phyloP scores from a whole-genome alignment of 2,113 vertebrate species.

The Equus quagga region DNA sequence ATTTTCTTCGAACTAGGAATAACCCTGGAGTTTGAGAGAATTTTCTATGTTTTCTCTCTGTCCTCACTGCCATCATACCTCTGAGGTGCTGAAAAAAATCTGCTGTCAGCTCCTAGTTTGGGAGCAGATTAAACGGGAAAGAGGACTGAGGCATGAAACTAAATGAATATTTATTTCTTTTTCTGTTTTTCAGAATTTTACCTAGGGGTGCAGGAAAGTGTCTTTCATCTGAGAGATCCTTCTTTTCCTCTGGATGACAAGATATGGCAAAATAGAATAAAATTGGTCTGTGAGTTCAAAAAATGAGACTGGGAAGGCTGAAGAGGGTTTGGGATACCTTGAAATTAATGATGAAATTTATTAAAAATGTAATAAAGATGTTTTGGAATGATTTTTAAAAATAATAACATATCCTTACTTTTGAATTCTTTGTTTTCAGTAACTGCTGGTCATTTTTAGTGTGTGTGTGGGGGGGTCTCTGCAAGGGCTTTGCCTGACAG shows the following conservation, averaged over 20 bases:
- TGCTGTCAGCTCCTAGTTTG: not conserved
- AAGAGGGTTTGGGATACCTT: not conserved
- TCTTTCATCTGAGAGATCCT: not conserved
- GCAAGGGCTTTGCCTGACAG: not conserved
- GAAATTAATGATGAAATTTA: not conserved
- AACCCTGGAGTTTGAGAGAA: not conserved
- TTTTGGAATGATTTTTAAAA: not conserved
- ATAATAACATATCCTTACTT: not conserved
- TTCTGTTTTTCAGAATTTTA: not conserved
- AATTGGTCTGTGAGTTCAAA: not conserved
- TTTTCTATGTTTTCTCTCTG: not conserved
- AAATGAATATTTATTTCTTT: not conserved
- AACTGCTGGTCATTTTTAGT: not conserved
- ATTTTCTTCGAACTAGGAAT: not conserved
- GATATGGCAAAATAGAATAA: not conserved
- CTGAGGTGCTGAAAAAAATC: not conserved
- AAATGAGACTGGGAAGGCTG: not conserved
- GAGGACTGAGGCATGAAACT: not conserved
- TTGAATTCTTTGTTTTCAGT: conserved; percentile 20
- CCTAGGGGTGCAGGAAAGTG: not conserved
- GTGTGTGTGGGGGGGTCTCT: too few species aligned
- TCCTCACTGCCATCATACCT: not conserved
- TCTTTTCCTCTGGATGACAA: not conserved
- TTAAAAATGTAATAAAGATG: not conserved
- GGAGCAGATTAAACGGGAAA: not conserved